Conservation (phyloP, 2,113 vertebrate genomes). For the Etheostoma cragini region DNA sequence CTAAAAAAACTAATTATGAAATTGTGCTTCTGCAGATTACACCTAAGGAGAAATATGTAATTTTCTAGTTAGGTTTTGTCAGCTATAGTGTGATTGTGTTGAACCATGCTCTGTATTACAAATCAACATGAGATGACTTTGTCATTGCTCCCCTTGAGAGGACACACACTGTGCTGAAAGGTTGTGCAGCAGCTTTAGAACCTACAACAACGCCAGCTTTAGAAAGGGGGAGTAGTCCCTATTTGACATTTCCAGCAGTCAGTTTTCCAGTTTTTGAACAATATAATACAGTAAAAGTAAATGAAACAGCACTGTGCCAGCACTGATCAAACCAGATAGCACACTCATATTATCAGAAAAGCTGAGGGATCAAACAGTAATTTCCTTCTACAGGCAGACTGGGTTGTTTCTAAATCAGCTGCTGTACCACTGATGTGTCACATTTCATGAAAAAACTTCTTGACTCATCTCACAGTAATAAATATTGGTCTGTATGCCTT, state of each 20-base stretch:
- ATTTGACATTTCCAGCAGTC: slow-evolving; percentile 21
- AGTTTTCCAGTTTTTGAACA: not conserved
- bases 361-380: not conserved
- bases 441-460: not conserved
- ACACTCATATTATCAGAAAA: not conserved
- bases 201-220: not conserved
- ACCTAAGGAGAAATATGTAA: not conserved
- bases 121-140: not conserved
- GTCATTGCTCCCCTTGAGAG: not conserved
- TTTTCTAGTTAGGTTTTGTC: not conserved
- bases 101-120: not conserved
- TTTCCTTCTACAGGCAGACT: not conserved
- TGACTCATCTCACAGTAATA: slow-evolving; percentile 12
- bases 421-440: not conserved
- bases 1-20: no score
- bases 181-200: slow-evolving; percentile 10
- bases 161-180: not conserved
- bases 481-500: slow-evolving; percentile 11
- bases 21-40: not conserved
- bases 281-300: not conserved
- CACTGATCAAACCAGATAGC: slow-evolving; percentile 8
- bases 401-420: slow-evolving; percentile 1
- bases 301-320: not conserved
- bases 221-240: not conserved
- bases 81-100: not conserved